phyloP scores from a whole-genome alignment of 2,113 vertebrate genomes.

The Chaetops frenatus region DNA sequence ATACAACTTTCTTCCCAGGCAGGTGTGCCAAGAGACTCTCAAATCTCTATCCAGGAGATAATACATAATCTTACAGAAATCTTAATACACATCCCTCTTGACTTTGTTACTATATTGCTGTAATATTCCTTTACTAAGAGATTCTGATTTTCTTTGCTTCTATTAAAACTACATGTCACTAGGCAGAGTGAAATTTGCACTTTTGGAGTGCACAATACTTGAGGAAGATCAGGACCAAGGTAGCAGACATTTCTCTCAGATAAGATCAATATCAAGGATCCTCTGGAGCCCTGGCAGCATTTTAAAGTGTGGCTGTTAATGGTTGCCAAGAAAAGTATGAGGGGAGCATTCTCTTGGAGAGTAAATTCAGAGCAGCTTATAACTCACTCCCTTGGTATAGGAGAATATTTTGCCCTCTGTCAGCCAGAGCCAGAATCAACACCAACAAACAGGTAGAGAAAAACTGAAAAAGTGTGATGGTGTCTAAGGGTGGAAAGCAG shows the following conservation, averaged over 20 bases:
- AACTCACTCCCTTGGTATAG: neutral
- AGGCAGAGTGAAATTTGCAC: neutral
- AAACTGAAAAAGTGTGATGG: accelerated
- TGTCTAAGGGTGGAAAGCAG: neutral
- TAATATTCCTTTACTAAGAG: neutral
- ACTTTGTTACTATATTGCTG: neutral
- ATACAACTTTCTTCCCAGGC: neutral
- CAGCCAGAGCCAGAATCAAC: neutral
- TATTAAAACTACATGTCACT: neutral
- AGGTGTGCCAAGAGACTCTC: neutral
- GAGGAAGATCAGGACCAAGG: neutral
- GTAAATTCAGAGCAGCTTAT: neutral
- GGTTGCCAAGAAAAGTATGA: neutral
- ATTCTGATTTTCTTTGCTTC: neutral
- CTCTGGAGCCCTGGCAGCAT: neutral
- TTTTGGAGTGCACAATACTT: neutral
- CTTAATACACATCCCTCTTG: neutral
- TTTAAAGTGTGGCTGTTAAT: neutral
- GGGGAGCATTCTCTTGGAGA: neutral
- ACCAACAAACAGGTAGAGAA: neutral
- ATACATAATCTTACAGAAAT: neutral
- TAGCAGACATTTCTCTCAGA: neutral
- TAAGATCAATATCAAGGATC: neutral
- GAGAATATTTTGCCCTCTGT: neutral
- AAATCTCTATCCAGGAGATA: neutral